Base-by-base conservation (phyloP, 64 coral and sea anemone species). In the Montipora cactus region DNA sequence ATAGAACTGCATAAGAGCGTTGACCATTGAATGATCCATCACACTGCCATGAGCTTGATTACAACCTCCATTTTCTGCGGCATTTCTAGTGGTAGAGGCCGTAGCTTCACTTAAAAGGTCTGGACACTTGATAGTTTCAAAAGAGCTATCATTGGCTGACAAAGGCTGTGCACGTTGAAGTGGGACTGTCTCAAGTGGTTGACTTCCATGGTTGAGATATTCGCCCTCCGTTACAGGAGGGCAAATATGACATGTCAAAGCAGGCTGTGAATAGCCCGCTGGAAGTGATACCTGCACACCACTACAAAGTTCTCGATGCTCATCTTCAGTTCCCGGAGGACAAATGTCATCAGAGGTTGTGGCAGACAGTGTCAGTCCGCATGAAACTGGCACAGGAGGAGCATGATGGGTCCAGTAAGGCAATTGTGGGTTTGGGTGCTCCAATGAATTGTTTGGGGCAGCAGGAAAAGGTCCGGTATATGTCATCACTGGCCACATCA, bases 301-400 rank as follows among this genome's bases (percentile, higher is more conserved):
- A 14, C 5, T 47, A 44, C 12, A 0, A 44, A 8, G 16, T 4
- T 13, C 15, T 67, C 3, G 4, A 28, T 47, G 25, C 10, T 66
- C 6, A n/a, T 47, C 15, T 3, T 84, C 81, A 19, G 81, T 67
- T 6, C 81, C 81, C 62, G 81, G 81, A 84, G 81, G 81, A n/a
- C 81, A 67, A 47, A 67, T 67, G 8, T 84, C 58, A 47, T 47
- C 59, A 10, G 11, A 83, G 5, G 15, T 25, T 68, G 61, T 5
- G 10, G 28, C 37, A 8, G 25, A 11, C 37, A 37, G 37, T 37
- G 37, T 1, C 21, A 4, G 59, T 66, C 55, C 80, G 45, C 45
- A 28, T 47, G 55, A 55, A 7, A 37, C 16, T 18, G 57, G 80
- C n/a, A 58, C 80, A 45, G 13, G 57, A 45, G 58, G 28, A 66